phyloP scores from a whole-genome alignment of 2,797 vertebrate genomes.

The Leuciscus waleckii region DNA sequence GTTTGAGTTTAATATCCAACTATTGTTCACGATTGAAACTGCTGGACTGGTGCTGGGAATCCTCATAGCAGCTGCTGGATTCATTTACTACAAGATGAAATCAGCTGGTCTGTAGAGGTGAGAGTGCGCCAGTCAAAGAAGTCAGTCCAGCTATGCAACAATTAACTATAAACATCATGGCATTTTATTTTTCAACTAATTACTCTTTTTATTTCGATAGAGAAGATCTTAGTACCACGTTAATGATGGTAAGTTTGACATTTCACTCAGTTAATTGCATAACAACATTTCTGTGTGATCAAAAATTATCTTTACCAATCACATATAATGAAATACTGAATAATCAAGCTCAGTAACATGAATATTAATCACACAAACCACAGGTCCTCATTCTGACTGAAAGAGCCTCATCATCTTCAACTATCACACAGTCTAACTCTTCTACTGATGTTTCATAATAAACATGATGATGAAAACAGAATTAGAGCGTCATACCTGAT shows the following conservation, averaged over 20 bases:
- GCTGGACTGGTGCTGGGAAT: slow-evolving; percentile 70
- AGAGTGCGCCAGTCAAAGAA: not conserved
- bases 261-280: not conserved
- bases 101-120: not conserved
- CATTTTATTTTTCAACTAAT: not conserved
- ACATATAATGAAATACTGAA: not conserved
- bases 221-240: not conserved
- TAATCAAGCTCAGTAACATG: not conserved
- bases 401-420: not conserved
- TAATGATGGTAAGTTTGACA: not conserved
- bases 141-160: not conserved
- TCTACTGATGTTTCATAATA: not conserved
- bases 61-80: slow-evolving; percentile 64
- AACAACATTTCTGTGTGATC: not conserved
- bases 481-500: not conserved
- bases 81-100: not conserved
- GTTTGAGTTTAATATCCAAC: slow-evolving; percentile 63
- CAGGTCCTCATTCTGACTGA: not conserved
- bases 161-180: not conserved
- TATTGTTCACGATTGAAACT: slow-evolving; percentile 62
- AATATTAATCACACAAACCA: not conserved
- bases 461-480: not conserved
- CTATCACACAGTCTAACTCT: not conserved
- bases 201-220: not conserved
- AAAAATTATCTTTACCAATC: not conserved